Percentiles rank a stretch among this genome's conserved stretches.
Conservation (phyloP, 2,888 invertebrate genomes). For the Tupiocoris notatus region DNA sequence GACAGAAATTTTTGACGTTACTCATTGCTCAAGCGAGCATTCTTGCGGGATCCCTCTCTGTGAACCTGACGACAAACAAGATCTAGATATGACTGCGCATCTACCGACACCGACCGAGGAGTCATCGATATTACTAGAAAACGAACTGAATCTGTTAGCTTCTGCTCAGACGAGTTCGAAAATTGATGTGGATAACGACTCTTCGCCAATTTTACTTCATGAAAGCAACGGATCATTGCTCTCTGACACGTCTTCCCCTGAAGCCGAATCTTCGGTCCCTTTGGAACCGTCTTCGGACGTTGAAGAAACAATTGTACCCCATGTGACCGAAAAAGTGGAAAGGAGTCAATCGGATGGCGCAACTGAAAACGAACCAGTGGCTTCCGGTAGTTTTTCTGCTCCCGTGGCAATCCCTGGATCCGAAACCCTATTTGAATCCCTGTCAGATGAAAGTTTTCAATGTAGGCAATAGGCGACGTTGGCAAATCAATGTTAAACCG, state of each 20-base stretch:
- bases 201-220: no score
- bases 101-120: no score
- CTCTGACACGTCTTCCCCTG: neutral
- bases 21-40: slow-evolving; percentile 65
- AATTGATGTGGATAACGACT: no score
- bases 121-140: no score
- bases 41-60: neutral
- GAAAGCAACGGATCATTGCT: neutral
- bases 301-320: neutral
- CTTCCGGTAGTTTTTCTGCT: no score
- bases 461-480: no score
- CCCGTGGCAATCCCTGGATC: neutral
- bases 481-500: no score
- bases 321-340: no score
- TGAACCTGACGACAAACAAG: neutral
- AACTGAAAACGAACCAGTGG: no score
- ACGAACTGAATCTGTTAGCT: no score
- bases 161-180: no score
- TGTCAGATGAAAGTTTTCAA: neutral
- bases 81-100: neutral
- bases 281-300: neutral
- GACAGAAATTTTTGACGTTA: slow-evolving; percentile 86
- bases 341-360: no score
- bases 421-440: neutral
- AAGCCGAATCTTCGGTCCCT: neutral